Evolutionary conservation across 2,888 invertebrate genomes (phyloP), one percentile per base, ranked within the genome.

Genomic region (Drosophila incognita): DNA sequence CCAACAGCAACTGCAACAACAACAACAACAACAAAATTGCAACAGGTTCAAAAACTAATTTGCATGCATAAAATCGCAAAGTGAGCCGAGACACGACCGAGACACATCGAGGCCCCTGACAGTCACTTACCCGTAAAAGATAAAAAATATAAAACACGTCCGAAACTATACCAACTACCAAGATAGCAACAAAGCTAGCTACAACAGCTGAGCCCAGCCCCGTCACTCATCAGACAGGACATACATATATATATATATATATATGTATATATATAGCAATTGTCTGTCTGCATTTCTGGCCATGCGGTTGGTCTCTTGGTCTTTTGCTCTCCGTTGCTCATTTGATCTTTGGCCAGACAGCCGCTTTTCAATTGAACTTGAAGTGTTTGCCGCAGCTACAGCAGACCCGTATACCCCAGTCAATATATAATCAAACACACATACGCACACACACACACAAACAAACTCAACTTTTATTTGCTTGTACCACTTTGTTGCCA

Each of bases 41-140:
- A 89, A 85, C 86, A 89, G 85, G 86, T 86, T 87, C 72, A 87
- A 79, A 87, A 89, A 87, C 89, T 85, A 89, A 87, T 87, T 89
- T 87, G 87, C 89, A 87, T 86, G 87, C 89, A 89, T 80, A 78
- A 86, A 85, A 83, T 86, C 82, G 82, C 77, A 72, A 76, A 80
- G 66, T 80, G 70, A 68, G 69, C 66, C 69, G 54, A 83, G 83
- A 85, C 88, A 82, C 83, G 86, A 87, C 82, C 86, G 82, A 82
- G 83, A 82, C 80, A 76, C 66, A 67, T 70, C 54, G 77, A 79
- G 75, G 60, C 66, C 79, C 33, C 72, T 69, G 65, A 74, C 77
- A 74, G 67, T 79, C 80, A 75, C 67, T 75, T 79, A 57, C 46
- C 58, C 52, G 73, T 29, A 24, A 27, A 40, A 38, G 15, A 56